Evolutionary conservation across 1,140 invertebrate species (phyloP).

Genomic region (Branchinecta lynchi): DNA sequence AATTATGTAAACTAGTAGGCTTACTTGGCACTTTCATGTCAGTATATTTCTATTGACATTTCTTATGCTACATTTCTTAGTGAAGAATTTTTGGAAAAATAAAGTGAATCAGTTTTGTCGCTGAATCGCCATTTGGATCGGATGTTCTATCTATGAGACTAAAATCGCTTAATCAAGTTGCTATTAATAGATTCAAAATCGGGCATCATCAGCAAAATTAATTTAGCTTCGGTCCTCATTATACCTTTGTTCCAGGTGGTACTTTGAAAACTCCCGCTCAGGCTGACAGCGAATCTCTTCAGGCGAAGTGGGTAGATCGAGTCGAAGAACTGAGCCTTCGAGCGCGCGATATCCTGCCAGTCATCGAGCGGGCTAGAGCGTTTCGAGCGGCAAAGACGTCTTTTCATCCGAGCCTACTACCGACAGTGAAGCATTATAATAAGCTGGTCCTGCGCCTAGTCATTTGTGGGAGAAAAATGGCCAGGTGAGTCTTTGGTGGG

Average conservation of each 20-base stretch:
- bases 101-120: no score
- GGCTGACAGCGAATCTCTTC: slow-evolving; percentile 79
- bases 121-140: no score
- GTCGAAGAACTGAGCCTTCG: slow-evolving; percentile 56
- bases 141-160: no score
- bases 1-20: no score
- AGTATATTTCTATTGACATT: no score
- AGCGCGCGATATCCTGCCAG: slow-evolving; percentile 59
- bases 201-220: not conserved
- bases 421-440: slow-evolving; percentile 44
- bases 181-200: not conserved
- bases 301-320: slow-evolving; percentile 74
- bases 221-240: not conserved
- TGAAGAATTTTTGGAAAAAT: no score
- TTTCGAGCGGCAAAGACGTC: slow-evolving; percentile 20
- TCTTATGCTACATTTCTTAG: no score
- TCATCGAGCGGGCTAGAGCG: slow-evolving; percentile 49
- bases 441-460: slow-evolving; percentile 60
- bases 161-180: no score
- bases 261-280: slow-evolving; percentile 70
- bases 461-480: slow-evolving; percentile 60
- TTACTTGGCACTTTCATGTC: no score
- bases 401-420: slow-evolving; percentile 57
- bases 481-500: slow-evolving; percentile 51
- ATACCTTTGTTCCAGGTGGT: slow-evolving; percentile 47